Evolutionary conservation across 2,888 invertebrate genomes (phyloP), one percentile per base, ranked within the genome.

Genomic region (Monopis laevigella): DNA sequence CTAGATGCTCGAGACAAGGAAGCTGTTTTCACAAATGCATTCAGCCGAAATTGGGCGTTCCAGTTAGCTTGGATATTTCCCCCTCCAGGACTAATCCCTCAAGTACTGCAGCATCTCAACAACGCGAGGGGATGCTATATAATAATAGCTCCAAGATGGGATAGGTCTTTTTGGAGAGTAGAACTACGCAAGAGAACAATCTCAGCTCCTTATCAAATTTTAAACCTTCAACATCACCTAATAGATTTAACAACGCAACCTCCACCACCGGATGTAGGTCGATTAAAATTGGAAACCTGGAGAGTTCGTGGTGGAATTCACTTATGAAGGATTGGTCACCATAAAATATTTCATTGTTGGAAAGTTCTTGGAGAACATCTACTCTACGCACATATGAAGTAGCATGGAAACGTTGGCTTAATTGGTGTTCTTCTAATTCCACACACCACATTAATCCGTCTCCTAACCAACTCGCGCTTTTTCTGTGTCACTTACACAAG

Each of bases 11-110:
- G n/a, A n/a, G n/a, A n/a, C n/a, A n/a, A n/a, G 1, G 17, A 46
- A 3, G 49, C 49, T n/a, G 8, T 40, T 6, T 50, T 40, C 30
- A 29, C 27, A 17, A 45, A 53, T 19, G 50, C 49, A 1, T 51
- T 53, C 49, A 48, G 49, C 14, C 35, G 2, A 28, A 18, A 6
- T 2, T 51, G 52, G 50, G n/a, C 45, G n/a, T 51, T 39, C 45
- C 41, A 11, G 3, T 45, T 51, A 1, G 49, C 44, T 2, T 51
- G 47, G 49, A 29, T 51, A 5, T 53, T 54, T 38, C 50, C 51
- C 2, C 52, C 52, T 2, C 52, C 53, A 6, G 40, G 39, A 5
- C 38, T 53, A 14, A 49, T 55, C 2, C 53, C 51, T 3, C 35
- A 46, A 10, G 48, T 51, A 2, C 40, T 53, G 3, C 32, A 24